Percentiles rank a stretch among this genome's conserved stretches.
phyloP scores from a whole-genome alignment of 2,113 vertebrate species.

The Pituophis catenifer region DNA sequence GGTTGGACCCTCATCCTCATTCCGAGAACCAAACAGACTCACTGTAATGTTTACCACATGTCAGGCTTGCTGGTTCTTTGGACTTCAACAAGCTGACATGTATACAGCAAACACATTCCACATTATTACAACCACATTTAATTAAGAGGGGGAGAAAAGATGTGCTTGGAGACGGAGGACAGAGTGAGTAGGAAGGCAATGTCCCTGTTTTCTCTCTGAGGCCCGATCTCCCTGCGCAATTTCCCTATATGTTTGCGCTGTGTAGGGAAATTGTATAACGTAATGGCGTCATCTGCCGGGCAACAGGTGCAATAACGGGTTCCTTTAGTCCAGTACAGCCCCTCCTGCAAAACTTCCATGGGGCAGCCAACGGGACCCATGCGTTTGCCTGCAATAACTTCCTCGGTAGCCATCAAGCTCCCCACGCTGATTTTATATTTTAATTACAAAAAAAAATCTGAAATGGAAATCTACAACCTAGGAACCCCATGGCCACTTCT shows the following conservation, averaged over 20 bases:
- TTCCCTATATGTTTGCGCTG: background rate
- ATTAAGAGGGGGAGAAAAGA: background rate
- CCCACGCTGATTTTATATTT: background rate
- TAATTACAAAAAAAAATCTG: background rate
- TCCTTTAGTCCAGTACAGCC: background rate
- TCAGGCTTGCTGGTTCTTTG: background rate
- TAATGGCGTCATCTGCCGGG: conserved; percentile 5
- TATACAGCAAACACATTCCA: background rate
- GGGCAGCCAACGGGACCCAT: background rate
- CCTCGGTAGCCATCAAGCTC: background rate
- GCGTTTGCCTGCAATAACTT: background rate
- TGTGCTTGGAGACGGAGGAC: background rate
- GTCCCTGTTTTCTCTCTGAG: background rate
- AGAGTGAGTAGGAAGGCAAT: background rate
- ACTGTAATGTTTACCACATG: conserved; percentile 14
- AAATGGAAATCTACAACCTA: background rate
- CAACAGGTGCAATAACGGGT: background rate
- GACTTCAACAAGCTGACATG: background rate
- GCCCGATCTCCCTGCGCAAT: background rate
- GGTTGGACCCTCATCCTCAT: background rate
- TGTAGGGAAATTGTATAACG: background rate
- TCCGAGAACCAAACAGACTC: background rate
- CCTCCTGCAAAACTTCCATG: background rate
- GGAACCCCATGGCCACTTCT: background rate
- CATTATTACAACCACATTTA: background rate